These are phyloP conservation scores for Platygyra sinensis DNA, from an alignment of 64 coral and sea anemone species.

Conservation along the genomic window DNA sequence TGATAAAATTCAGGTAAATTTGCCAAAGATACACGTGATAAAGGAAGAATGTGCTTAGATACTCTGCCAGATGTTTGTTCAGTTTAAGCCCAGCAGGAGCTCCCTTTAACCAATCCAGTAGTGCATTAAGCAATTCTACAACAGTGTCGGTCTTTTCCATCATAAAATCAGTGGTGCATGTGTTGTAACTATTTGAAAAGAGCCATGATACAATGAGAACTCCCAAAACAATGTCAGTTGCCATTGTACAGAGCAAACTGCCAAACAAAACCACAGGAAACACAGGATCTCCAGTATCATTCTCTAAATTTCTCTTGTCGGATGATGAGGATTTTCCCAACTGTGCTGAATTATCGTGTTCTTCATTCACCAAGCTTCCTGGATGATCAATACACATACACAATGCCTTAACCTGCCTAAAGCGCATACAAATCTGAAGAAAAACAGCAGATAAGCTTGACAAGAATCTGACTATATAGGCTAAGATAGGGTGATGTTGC, in stretches of 20 bases:
- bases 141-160: slow-evolving; percentile 72
- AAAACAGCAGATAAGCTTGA: slow-evolving; percentile 2
- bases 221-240: slow-evolving; percentile 78
- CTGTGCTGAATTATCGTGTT: background rate
- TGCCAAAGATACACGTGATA: slow-evolving; percentile 96
- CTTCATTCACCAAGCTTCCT: background rate
- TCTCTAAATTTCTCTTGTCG: background rate
- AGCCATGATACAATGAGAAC: slow-evolving; percentile 61
- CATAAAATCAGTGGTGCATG: slow-evolving; percentile 43
- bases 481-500: background rate
- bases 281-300: background rate
- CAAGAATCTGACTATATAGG: background rate
- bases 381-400: background rate
- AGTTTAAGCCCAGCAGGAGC: slow-evolving; percentile 92
- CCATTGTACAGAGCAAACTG: slow-evolving; percentile 43
- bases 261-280: slow-evolving; percentile 34
- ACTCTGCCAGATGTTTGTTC: slow-evolving; percentile 77
- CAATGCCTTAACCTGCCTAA: slow-evolving; percentile 23
- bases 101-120: slow-evolving; percentile 89
- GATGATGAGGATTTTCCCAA: background rate
- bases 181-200: slow-evolving; percentile 22
- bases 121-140: slow-evolving; percentile 46
- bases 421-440: background rate
- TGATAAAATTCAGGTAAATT: slow-evolving; percentile 75
- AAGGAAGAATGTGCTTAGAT: slow-evolving; percentile 83